These are phyloP conservation scores for Agrotis ipsilon DNA, from an alignment of 2,888 invertebrate genomes.

Conservation along the genomic window DNA sequence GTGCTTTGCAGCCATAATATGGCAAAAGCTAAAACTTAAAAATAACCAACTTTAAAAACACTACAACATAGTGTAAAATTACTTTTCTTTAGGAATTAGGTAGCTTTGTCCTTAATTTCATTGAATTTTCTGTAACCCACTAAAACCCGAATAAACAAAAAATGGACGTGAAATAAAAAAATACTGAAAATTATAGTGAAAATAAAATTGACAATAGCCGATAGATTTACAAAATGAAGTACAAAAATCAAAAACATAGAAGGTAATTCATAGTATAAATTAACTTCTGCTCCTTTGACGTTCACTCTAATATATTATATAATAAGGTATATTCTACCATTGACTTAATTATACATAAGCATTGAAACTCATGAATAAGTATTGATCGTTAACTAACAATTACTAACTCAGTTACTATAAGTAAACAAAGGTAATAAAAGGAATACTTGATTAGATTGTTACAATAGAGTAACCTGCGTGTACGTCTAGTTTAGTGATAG, in stretches of 20 bases:
- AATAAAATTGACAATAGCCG: not conserved
- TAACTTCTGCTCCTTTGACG: no score
- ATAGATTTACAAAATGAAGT: not conserved
- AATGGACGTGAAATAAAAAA: no score
- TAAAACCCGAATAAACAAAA: no score
- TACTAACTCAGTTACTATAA: not conserved
- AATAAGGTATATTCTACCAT: not conserved
- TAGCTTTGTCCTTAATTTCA: no score
- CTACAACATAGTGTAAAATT: no score
- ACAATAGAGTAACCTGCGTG: not conserved
- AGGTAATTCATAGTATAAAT: not conserved
- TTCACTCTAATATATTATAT: no score
- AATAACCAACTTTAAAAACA: no score
- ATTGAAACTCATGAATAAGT: conserved; percentile 3
- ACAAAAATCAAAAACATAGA: not conserved
- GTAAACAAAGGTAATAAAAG: conserved; percentile 20
- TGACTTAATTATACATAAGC: not conserved
- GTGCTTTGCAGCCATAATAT: no score
- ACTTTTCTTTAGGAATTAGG: no score
- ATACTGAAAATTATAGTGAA: not conserved
- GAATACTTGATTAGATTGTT: conserved; percentile 8
- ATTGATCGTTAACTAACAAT: conserved; percentile 8
- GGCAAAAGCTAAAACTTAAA: no score
- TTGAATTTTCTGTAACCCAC: no score
- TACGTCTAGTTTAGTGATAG: not conserved